Evolutionary conservation across 2,113 vertebrate species (phyloP), one percentile per base, ranked within the genome.

Genomic region (Pygathrix nemaeus): DNA sequence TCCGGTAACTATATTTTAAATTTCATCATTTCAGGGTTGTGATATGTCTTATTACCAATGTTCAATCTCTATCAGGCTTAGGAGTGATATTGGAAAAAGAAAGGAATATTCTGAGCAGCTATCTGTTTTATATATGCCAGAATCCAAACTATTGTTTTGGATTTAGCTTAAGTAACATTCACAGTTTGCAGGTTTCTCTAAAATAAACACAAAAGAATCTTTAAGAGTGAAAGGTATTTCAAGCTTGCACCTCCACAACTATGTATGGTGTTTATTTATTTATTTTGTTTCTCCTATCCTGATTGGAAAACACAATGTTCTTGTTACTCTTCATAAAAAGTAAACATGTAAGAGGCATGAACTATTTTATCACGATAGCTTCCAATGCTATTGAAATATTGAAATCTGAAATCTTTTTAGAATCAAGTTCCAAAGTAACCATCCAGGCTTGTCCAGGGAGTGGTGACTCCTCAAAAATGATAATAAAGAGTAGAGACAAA

Each of bases 141-240:
- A 55, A 4, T 82, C 9, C 9, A 68, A 81, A 68, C 9, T n/a
- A 57, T 52, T 78, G 91, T 94, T 73, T 66, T 61, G 6, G 2
- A 90, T 80, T 92, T 86, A 84, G 21, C 92, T 94, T 97, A 48
- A 94, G 48, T 45, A 82, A 43, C 32, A 72, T 70, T 52, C 27
- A 27, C 6, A 75, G 4, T 88, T 92, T 93, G 8, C 25, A 16
- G 0, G 16, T 68, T 64, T 91, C 32, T 78, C 27, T 93, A 35
- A 96, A 93, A 92, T 83, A 80, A 95, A 27, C 35, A 79, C 17
- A 59, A 21, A 66, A 30, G 20, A 3, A 11, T 61, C 12, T 59
- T 21, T 52, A 11, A 76, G 17, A 96, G 30, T 93, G 66, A 80
- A 88, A n/a, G 57, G 11, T 7, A 14, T 81, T 40, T 45, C 4